A percentile compares a stretch with the other conserved stretches of the same genome.
These are phyloP conservation scores for Melanotaenia boesemani DNA, from an alignment of 2,797 vertebrate genomes.

Conservation along the genomic window DNA sequence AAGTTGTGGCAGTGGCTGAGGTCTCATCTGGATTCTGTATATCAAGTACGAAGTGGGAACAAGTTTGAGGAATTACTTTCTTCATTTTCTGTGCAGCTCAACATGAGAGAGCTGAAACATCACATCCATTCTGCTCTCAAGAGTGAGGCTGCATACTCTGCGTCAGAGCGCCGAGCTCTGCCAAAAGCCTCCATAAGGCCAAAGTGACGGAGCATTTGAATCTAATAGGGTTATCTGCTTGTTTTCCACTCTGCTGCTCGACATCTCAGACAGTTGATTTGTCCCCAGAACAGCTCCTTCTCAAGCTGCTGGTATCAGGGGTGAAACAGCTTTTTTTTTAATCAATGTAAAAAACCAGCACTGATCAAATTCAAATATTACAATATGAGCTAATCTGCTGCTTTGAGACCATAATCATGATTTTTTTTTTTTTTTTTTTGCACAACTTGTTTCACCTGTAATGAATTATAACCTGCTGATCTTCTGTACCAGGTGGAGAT, in stretches of 20 bases:
- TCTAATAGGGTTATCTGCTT: slow-evolving; percentile 72
- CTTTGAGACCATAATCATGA: slow-evolving; percentile 15
- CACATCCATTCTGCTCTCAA: slow-evolving; percentile 38
- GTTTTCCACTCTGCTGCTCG: slow-evolving; percentile 67
- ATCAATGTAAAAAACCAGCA: slow-evolving; percentile 36
- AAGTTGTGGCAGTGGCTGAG: slow-evolving; percentile 27
- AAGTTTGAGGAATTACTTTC: slow-evolving; percentile 29
- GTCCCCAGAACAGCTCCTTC: slow-evolving; percentile 55
- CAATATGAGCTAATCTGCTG: slow-evolving; percentile 34
- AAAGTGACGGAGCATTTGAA: slow-evolving; percentile 64
- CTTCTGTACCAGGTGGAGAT: slow-evolving; percentile 22
- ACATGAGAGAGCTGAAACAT: slow-evolving; percentile 45
- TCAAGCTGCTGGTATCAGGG: slow-evolving; percentile 52
- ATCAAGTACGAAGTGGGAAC: slow-evolving; percentile 22
- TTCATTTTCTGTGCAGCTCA: slow-evolving; percentile 44
- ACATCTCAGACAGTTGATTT: slow-evolving; percentile 61
- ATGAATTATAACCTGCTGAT: slow-evolving; percentile 20
- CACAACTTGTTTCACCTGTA: slow-evolving; percentile 38
- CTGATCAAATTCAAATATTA: slow-evolving; percentile 42
- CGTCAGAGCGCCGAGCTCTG: slow-evolving; percentile 41
- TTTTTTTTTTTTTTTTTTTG: slow-evolving; percentile 11
- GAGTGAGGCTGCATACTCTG: slow-evolving; percentile 44
- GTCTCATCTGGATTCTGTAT: slow-evolving; percentile 50
- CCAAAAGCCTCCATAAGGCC: slow-evolving; percentile 56
- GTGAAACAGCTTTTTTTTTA: slow-evolving; percentile 28